Percentiles rank a stretch among this genome's conserved stretches.
These are phyloP conservation scores for Abrostola triplasia DNA, from an alignment of 2,888 invertebrate species.

Conservation along the genomic window DNA sequence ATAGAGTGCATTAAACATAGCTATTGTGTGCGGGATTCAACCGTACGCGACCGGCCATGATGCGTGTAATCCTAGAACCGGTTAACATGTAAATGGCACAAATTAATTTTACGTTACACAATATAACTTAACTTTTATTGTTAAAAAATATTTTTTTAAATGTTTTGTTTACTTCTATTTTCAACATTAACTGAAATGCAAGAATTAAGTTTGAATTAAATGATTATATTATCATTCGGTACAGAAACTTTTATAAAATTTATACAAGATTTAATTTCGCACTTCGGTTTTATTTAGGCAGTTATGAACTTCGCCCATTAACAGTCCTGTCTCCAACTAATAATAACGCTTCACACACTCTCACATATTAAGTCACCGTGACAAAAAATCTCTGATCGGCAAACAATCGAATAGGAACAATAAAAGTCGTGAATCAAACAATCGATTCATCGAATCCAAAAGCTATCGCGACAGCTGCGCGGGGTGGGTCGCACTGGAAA, in stretches of 20 bases:
- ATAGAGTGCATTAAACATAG: slow-evolving; percentile 71
- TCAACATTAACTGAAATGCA: too few species aligned
- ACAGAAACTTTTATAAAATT: slow-evolving; percentile 14
- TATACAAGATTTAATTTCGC: slow-evolving; percentile 43
- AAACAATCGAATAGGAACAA: slow-evolving; percentile 79
- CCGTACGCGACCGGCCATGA: slow-evolving; percentile 50
- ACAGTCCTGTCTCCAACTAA: slow-evolving; percentile 48
- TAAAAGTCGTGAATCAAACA: slow-evolving; percentile 79
- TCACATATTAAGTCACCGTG: slow-evolving; percentile 57
- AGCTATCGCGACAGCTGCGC: slow-evolving; percentile 82
- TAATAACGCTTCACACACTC: slow-evolving; percentile 62
- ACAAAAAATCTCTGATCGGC: slow-evolving; percentile 63
- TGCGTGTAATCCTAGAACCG: slow-evolving; percentile 63
- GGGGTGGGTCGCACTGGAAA: slow-evolving; percentile 68
- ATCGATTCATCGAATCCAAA: slow-evolving; percentile 78
- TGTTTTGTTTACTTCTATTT: too few species aligned
- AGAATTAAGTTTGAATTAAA: too few species aligned
- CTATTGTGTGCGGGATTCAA: slow-evolving; percentile 61
- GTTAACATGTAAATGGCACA: slow-evolving; percentile 52
- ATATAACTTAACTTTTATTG: background rate
- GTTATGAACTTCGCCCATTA: slow-evolving; percentile 44
- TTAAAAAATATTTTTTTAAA: background rate
- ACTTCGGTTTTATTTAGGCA: slow-evolving; percentile 41
- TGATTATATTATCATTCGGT: too few species aligned
- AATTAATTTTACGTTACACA: slow-evolving; percentile 52